These are phyloP conservation scores for Apodemus speciosus DNA, from an alignment of 2,113 vertebrate genomes.

Conservation along the genomic window DNA sequence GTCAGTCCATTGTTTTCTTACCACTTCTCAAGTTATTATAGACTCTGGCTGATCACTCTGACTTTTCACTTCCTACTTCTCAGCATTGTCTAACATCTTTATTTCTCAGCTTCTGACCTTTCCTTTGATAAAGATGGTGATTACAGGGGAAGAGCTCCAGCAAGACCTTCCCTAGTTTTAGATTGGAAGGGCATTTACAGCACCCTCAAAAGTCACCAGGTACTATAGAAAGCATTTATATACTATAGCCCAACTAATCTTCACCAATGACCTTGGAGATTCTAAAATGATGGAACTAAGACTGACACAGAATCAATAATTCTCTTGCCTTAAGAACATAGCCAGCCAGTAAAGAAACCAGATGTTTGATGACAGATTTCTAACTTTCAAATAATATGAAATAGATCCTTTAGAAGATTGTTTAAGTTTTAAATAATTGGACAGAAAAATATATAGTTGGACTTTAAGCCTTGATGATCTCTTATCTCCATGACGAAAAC, in stretches of 20 bases:
- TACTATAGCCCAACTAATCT: neutral
- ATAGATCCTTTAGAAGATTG: neutral
- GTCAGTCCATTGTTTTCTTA: neutral
- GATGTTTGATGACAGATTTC: neutral
- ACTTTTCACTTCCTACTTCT: neutral
- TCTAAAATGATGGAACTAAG: neutral
- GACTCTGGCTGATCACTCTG: neutral
- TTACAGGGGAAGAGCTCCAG: rapidly evolving
- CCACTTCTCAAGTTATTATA: neutral
- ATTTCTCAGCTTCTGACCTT: neutral
- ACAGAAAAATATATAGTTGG: neutral
- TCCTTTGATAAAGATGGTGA: neutral
- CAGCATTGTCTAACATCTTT: neutral
- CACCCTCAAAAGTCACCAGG: neutral
- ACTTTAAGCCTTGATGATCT: neutral
- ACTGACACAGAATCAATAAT: neutral
- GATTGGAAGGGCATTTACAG: rapidly evolving
- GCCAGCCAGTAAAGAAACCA: neutral
- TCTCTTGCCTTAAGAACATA: neutral
- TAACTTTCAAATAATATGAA: neutral
- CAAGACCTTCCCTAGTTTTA: neutral
- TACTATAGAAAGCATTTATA: neutral
- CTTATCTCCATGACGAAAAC: neutral
- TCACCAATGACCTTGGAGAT: neutral
- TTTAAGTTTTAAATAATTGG: neutral